Conservation (phyloP, 2,797 vertebrate genomes). For the Anguilla obscura region DNA sequence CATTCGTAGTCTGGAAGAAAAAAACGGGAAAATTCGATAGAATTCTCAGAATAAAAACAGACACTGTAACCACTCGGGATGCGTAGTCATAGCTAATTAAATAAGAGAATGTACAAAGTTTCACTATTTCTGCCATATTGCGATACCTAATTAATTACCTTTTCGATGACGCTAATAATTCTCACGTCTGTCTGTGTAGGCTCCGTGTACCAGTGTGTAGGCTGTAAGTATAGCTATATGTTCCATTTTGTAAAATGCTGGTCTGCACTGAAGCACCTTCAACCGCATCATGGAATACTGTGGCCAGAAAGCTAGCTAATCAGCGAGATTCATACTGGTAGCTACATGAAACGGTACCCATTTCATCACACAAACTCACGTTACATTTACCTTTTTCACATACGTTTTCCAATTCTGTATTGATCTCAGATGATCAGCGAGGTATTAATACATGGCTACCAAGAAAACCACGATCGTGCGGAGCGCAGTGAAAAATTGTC, state of each 20-base stretch:
- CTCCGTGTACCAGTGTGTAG: constrained; percentile 14
- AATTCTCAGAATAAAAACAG: not conserved
- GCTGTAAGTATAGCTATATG: not conserved
- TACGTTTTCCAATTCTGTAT: not conserved
- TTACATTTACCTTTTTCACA: not conserved
- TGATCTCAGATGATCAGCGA: not conserved
- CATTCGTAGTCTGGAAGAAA: not conserved
- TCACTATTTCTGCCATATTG: not conserved
- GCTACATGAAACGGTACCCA: not conserved
- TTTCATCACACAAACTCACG: constrained; percentile 15
- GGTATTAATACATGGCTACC: constrained; percentile 15
- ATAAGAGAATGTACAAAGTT: not conserved
- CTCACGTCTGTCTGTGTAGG: not conserved
- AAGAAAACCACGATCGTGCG: not conserved
- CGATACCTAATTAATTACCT: not conserved
- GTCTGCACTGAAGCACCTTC: constrained; percentile 19
- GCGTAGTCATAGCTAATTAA: constrained; percentile 10
- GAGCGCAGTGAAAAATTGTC: constrained; percentile 15
- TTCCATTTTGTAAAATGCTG: constrained; percentile 34
- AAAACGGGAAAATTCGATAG: not conserved
- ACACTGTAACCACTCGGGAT: not conserved
- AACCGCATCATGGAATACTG: constrained; percentile 18
- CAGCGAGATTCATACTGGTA: not conserved
- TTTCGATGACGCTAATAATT: constrained; percentile 6
- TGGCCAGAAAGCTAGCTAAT: constrained; percentile 11